Evolutionary conservation across 2,888 invertebrate genomes (phyloP).

Genomic region (Eristalis pertinax): DNA sequence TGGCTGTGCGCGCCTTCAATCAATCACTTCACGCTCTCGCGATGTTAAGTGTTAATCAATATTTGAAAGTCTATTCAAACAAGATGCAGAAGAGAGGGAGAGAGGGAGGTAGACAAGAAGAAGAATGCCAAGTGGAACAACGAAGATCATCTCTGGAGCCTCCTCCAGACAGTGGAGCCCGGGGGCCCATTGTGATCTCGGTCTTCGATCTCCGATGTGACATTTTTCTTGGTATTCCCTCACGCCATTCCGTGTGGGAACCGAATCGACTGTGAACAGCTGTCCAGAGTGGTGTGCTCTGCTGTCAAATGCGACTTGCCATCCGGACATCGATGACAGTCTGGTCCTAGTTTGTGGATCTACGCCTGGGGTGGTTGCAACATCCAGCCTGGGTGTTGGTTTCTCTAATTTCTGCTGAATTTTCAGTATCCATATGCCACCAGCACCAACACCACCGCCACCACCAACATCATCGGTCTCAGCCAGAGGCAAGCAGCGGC

Average conservation of each 20-base stretch:
- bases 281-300: background rate
- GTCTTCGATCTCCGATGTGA: background rate
- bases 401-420: background rate
- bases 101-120: background rate
- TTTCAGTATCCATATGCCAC: background rate
- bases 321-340: background rate
- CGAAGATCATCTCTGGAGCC: background rate
- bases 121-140: background rate
- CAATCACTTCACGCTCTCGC: conserved; percentile 29
- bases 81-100: background rate
- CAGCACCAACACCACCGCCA: background rate
- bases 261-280: background rate
- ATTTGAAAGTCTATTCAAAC: conserved; percentile 57
- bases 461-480: background rate
- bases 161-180: background rate
- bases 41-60: conserved; percentile 65
- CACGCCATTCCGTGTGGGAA: background rate
- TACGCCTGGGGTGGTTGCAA: too few species aligned
- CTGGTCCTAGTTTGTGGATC: background rate
- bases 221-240: background rate
- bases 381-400: too few species aligned
- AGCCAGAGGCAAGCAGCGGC: background rate
- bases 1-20: background rate
- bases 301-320: background rate
- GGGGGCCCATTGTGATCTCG: background rate